Conservation (phyloP, 2,888 invertebrate genomes). For the Dasypogon diadema region DNA sequence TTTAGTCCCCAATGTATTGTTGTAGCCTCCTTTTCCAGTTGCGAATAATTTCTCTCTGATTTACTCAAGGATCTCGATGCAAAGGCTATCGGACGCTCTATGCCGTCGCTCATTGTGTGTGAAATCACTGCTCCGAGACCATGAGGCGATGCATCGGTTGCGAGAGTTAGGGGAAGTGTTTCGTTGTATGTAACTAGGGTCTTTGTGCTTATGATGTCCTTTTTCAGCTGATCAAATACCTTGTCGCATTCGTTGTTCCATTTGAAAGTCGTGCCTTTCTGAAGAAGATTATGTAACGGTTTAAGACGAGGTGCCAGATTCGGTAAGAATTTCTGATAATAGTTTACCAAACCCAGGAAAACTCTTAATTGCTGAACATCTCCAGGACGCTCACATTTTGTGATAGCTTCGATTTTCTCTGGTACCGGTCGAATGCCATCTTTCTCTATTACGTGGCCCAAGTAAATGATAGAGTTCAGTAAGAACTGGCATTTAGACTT, state of each 20-base stretch:
- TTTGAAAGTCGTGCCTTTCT: background rate
- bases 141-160: background rate
- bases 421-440: background rate
- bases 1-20: background rate
- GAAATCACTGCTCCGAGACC: conserved; percentile 18
- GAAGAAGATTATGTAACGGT: background rate
- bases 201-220: background rate
- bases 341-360: conserved; percentile 14
- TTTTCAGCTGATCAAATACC: background rate
- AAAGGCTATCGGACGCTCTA: background rate
- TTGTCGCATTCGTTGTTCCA: background rate
- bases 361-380: background rate
- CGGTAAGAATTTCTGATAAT: background rate
- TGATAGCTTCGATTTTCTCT: conserved; percentile 2
- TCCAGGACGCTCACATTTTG: background rate
- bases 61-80: background rate
- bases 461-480: background rate
- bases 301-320: background rate
- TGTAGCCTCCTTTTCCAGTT: conserved; percentile 8
- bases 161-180: background rate
- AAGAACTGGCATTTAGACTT: background rate
- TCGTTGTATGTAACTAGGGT: background rate
- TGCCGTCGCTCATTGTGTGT: background rate
- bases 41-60: background rate
- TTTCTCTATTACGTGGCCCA: background rate